Evolutionary conservation across 2,797 vertebrate genomes (phyloP).

Genomic region (Xenops minutus): DNA sequence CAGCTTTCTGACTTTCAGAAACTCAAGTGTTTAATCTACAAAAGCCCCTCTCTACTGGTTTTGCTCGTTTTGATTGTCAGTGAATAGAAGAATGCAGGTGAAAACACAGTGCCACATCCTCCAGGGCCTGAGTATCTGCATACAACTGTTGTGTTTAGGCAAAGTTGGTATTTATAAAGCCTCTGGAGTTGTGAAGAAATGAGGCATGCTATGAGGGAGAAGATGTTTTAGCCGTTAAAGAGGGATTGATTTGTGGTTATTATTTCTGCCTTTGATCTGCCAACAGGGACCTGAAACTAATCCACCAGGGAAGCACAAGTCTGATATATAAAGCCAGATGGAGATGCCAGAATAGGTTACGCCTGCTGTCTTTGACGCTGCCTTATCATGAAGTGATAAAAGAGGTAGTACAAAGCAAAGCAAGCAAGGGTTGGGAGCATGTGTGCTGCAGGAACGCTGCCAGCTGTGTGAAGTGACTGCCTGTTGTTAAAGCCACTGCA

Average conservation of each 20-base stretch:
- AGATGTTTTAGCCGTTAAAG: constrained; percentile 35
- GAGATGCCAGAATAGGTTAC: constrained; percentile 49
- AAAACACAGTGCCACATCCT: background rate
- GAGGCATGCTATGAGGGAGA: background rate
- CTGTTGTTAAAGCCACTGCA: background rate
- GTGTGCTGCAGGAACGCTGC: background rate
- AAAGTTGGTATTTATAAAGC: constrained; percentile 6
- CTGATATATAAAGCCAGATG: constrained; percentile 45
- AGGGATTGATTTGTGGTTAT: constrained; percentile 65
- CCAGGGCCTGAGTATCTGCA: background rate
- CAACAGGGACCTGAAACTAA: constrained; percentile 55
- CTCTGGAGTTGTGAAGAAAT: constrained; percentile 3
- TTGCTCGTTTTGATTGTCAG: background rate
- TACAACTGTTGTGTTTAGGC: background rate
- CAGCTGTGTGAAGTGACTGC: background rate
- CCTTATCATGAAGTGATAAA: constrained; percentile 25
- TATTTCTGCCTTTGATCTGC: constrained; percentile 56
- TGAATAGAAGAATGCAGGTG: background rate
- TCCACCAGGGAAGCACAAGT: constrained; percentile 23
- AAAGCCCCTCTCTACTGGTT: background rate
- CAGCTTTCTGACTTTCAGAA: background rate
- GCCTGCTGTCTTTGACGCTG: background rate
- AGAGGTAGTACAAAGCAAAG: background rate
- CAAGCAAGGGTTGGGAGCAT: background rate
- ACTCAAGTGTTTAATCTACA: background rate